Conservation (phyloP, 2,113 vertebrate species). For the Chrysemys picta region DNA sequence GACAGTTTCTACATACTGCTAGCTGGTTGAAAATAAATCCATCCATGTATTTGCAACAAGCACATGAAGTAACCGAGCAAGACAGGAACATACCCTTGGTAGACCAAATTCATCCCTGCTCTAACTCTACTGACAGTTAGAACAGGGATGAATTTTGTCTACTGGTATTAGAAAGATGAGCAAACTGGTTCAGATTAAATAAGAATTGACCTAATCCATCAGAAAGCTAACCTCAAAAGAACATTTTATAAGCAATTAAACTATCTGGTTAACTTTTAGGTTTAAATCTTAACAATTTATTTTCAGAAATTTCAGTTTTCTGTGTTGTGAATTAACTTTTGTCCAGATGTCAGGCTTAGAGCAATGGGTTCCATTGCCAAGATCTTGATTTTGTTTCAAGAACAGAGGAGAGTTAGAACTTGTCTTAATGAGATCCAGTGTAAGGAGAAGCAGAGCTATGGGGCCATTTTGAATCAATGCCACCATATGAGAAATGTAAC, state of each 20-base stretch:
- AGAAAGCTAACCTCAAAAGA: not conserved
- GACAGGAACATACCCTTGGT: not conserved
- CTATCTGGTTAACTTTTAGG: not conserved
- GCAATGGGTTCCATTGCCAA: not conserved
- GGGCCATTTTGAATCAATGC: not conserved
- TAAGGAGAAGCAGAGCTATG: not conserved
- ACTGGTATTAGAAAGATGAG: not conserved
- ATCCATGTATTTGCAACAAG: not conserved
- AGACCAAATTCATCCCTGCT: constrained; percentile 23
- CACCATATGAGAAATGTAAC: not conserved
- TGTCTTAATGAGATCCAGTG: not conserved
- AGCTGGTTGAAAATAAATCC: not conserved
- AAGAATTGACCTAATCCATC: not conserved
- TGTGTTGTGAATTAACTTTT: not conserved
- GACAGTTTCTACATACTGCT: not conserved
- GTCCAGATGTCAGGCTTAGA: not conserved
- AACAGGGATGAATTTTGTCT: not conserved
- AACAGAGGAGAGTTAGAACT: not conserved
- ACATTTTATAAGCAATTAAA: not conserved
- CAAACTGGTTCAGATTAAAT: not conserved
- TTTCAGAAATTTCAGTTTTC: not conserved
- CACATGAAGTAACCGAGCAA: constrained; percentile 8
- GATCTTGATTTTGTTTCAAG: not conserved
- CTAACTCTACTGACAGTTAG: not conserved
- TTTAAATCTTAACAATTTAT: not conserved